A percentile compares a stretch with the other conserved stretches of the same genome.
Evolutionary conservation across 2,888 invertebrate species (phyloP).

Genomic region (Drosophila kokeensis): DNA sequence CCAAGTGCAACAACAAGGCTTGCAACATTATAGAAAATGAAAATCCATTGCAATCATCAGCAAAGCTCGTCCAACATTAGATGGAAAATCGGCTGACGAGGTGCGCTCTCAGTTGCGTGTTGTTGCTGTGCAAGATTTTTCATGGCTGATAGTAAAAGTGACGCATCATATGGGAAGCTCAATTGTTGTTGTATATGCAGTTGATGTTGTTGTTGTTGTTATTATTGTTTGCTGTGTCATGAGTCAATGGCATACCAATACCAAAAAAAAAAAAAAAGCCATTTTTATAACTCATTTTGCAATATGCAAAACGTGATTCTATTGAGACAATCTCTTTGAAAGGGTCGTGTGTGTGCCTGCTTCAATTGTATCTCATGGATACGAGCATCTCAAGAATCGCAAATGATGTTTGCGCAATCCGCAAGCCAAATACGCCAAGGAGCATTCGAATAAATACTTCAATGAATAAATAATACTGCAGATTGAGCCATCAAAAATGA

Average conservation of each 20-base stretch:
- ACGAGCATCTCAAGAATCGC: constrained; percentile 56
- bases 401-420: constrained; percentile 54
- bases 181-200: constrained; percentile 17
- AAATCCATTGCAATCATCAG: constrained; percentile 67
- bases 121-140: constrained; percentile 47
- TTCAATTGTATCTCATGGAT: constrained; percentile 35
- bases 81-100: constrained; percentile 64
- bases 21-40: constrained; percentile 62
- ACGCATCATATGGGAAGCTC: constrained; percentile 73
- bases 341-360: constrained; percentile 60
- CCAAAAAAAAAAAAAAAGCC: neutral
- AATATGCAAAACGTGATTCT: constrained; percentile 69
- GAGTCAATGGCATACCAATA: constrained; percentile 59
- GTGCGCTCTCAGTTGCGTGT: constrained; percentile 34
- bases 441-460: constrained; percentile 33
- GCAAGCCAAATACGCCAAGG: constrained; percentile 11
- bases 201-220: constrained; percentile 23
- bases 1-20: constrained; percentile 37
- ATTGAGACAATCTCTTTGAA: constrained; percentile 69
- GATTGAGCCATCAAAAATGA: constrained; percentile 57
- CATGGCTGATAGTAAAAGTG: constrained; percentile 72
- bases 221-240: constrained; percentile 31
- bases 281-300: constrained; percentile 68
- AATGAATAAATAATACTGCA: constrained; percentile 14
- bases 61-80: constrained; percentile 39